A percentile compares a stretch with the other conserved stretches of the same genome.
phyloP scores from a whole-genome alignment of 1,140 invertebrate genomes.

The Leguminivora glycinivorella region DNA sequence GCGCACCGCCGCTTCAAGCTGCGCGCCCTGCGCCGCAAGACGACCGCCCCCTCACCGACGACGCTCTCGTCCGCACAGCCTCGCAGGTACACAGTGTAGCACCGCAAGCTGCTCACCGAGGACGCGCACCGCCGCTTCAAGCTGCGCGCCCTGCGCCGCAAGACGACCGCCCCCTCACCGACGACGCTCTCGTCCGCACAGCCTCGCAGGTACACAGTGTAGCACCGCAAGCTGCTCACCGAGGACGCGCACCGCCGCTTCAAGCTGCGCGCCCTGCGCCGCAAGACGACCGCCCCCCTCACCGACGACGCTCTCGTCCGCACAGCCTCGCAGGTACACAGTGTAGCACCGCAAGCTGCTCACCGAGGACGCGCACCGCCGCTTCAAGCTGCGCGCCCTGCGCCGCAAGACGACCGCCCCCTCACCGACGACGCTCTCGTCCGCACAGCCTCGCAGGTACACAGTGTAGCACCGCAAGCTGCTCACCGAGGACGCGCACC shows the following conservation, averaged over 20 bases:
- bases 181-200: conserved; percentile 47
- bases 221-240: conserved; percentile 60
- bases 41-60: conserved; percentile 53
- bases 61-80: conserved; percentile 46
- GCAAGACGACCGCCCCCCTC: conserved; percentile 56
- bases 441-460: no score
- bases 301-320: conserved; percentile 46
- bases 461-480: conserved; percentile 60
- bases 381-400: no score
- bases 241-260: conserved; percentile 59
- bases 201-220: no score
- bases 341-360: no score
- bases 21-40: conserved; percentile 56
- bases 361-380: no score
- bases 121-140: conserved; percentile 60
- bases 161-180: conserved; percentile 52
- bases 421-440: no score
- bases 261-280: conserved; percentile 58
- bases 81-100: no score
- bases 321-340: conserved; percentile 52
- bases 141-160: conserved; percentile 56
- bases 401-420: no score
- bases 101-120: conserved; percentile 61
- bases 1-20: conserved; percentile 58
- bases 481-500: conserved; percentile 62